Conservation (phyloP, 1,140 invertebrate species). For the Proctacanthus coquilletti region DNA sequence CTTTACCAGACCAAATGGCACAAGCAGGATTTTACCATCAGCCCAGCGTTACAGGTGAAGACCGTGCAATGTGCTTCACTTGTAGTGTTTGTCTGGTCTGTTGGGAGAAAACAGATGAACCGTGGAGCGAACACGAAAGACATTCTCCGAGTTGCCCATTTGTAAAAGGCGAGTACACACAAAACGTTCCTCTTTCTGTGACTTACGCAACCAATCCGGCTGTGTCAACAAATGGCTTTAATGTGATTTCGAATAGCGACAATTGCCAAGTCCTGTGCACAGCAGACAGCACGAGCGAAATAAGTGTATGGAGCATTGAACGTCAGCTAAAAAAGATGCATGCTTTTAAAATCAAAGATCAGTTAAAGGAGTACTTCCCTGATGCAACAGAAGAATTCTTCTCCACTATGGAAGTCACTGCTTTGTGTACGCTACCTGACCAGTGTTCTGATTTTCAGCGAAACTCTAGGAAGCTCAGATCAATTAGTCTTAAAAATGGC, state of each 20-base stretch:
- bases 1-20: conserved; percentile 85
- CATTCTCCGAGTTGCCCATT: conserved; percentile 87
- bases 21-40: conserved; percentile 93
- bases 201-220: conserved; percentile 80
- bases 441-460: too few species aligned
- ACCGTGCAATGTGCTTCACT: conserved; percentile 88
- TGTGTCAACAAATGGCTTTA: conserved; percentile 33
- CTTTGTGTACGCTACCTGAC: too few species aligned
- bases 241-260: conserved; percentile 40
- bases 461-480: too few species aligned
- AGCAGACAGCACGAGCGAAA: conserved; percentile 36
- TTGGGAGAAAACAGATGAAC: conserved; percentile 93
- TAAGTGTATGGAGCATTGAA: conserved; percentile 55
- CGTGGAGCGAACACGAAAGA: conserved; percentile 88
- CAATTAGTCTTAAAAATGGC: too few species aligned
- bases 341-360: too few species aligned
- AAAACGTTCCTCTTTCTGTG: conserved; percentile 84
- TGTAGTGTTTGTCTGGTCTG: conserved; percentile 85
- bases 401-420: too few species aligned
- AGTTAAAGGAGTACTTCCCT: too few species aligned
- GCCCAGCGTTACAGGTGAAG: conserved; percentile 73
- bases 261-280: conserved; percentile 53
- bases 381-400: too few species aligned
- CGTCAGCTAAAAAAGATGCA: conserved; percentile 42
- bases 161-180: conserved; percentile 85